A percentile compares a stretch with the other conserved stretches of the same genome.
These are phyloP conservation scores for Apotomis betuletana DNA, from an alignment of 2,888 invertebrate species.

Conservation along the genomic window DNA sequence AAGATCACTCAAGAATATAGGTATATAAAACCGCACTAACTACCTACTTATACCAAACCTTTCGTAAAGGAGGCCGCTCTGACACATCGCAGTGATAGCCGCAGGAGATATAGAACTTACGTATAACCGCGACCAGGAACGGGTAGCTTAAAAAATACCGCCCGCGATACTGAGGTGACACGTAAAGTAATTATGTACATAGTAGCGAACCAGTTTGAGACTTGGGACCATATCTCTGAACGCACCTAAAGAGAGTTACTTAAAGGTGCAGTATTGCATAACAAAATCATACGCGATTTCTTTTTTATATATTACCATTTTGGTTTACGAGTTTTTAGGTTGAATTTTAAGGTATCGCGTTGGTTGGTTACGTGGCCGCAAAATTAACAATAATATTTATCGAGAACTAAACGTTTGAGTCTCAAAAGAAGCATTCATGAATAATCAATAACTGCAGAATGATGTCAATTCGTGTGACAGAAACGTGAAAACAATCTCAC, in stretches of 20 bases:
- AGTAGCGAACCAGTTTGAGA: slow-evolving; percentile 54
- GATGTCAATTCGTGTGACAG: slow-evolving; percentile 48
- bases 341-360: too few species aligned
- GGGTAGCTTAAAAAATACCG: slow-evolving; percentile 62
- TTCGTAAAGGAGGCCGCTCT: slow-evolving; percentile 65
- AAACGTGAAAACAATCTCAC: slow-evolving; percentile 49
- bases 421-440: background rate
- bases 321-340: too few species aligned
- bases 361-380: background rate
- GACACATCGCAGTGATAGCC: slow-evolving; percentile 67
- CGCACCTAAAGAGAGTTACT: background rate
- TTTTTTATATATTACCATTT: background rate
- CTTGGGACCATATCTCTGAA: slow-evolving; percentile 29
- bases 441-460: slow-evolving; percentile 45
- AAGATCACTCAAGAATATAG: background rate
- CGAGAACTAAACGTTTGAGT: background rate
- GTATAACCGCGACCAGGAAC: slow-evolving; percentile 50
- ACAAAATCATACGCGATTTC: background rate
- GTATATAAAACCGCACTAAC: slow-evolving; percentile 45
- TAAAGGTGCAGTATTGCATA: background rate
- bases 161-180: slow-evolving; percentile 64
- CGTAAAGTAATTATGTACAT: slow-evolving; percentile 49
- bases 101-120: slow-evolving; percentile 53
- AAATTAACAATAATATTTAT: background rate
- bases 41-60: slow-evolving; percentile 65